Evolutionary conservation across 2,113 vertebrate genomes (phyloP).

Genomic region (Podarcis cretensis): DNA sequence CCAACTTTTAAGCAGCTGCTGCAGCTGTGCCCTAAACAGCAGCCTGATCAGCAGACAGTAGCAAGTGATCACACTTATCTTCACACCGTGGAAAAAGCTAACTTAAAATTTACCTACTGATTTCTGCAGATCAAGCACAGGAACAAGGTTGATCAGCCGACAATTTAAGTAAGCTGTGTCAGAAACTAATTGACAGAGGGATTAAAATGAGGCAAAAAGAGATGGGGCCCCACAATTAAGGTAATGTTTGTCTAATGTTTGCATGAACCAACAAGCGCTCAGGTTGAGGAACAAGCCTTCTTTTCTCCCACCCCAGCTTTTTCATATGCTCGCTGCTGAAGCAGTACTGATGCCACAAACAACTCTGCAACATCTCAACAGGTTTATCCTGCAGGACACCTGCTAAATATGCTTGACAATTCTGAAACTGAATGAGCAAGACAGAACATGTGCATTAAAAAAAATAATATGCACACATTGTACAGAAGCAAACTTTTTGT

Average conservation of each 20-base stretch:
- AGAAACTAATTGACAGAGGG: not conserved
- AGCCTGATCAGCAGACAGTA: not conserved
- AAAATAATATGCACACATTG: not conserved
- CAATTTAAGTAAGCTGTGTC: not conserved
- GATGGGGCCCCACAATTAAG: not conserved
- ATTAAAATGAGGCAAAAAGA: not conserved
- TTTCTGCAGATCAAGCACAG: not conserved
- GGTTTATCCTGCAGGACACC: too few species aligned
- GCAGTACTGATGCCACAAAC: not conserved
- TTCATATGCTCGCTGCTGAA: not conserved
- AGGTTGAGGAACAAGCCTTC: not conserved
- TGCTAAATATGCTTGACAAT: not conserved
- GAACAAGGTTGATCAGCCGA: not conserved
- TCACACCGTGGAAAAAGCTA: not conserved
- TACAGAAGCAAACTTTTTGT: not conserved
- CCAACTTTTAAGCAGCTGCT: not conserved
- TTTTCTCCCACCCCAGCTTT: not conserved
- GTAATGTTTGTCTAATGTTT: not conserved
- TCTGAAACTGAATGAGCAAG: not conserved
- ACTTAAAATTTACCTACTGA: not conserved
- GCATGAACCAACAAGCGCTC: not conserved
- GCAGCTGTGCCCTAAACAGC: not conserved
- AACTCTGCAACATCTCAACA: not conserved
- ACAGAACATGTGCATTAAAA: not conserved
- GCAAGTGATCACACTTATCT: not conserved